Evolutionary conservation across 2,888 invertebrate genomes (phyloP).

Genomic region (Cepaea hortensis): DNA sequence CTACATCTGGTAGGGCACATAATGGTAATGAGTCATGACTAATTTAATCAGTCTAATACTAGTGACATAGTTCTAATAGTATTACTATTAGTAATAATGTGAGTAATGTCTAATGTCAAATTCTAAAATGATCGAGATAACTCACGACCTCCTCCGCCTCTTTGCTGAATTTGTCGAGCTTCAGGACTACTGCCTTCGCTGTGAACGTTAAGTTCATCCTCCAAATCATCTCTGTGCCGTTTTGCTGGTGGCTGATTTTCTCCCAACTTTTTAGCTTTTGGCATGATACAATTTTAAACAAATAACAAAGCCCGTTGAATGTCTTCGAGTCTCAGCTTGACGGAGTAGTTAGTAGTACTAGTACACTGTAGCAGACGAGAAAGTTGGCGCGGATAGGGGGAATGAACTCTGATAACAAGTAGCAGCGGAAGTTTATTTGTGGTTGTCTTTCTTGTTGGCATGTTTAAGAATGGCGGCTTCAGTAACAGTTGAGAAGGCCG

Average conservation of each 20-base stretch:
- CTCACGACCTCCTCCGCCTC: not conserved
- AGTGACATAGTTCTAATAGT: too few relatives aligned
- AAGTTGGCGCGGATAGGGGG: not conserved
- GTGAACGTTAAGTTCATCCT: conserved; percentile 23
- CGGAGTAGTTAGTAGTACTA: not conserved
- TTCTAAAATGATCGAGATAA: too few relatives aligned
- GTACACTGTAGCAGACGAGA: conserved; percentile 2
- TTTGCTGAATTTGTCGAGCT: conserved; percentile 9
- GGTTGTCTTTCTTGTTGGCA: conserved; percentile 28
- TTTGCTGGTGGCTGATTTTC: conserved; percentile 1
- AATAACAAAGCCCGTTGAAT: not conserved
- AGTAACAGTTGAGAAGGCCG: conserved; percentile 64
- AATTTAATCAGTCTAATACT: too few relatives aligned
- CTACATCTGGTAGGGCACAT: too few relatives aligned
- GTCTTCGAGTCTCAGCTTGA: too few relatives aligned
- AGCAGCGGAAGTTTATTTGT: not conserved
- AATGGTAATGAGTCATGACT: too few relatives aligned
- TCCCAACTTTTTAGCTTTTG: conserved; percentile 17
- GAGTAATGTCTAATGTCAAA: too few relatives aligned
- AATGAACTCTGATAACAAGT: not conserved
- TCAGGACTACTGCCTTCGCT: conserved; percentile 34
- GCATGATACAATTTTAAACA: conserved; percentile 5
- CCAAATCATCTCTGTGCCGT: conserved; percentile 6
- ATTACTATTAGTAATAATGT: too few relatives aligned
- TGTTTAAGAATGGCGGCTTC: conserved; percentile 69